Base-by-base conservation (phyloP, 2,113 vertebrate species). In the Conger conger region DNA sequence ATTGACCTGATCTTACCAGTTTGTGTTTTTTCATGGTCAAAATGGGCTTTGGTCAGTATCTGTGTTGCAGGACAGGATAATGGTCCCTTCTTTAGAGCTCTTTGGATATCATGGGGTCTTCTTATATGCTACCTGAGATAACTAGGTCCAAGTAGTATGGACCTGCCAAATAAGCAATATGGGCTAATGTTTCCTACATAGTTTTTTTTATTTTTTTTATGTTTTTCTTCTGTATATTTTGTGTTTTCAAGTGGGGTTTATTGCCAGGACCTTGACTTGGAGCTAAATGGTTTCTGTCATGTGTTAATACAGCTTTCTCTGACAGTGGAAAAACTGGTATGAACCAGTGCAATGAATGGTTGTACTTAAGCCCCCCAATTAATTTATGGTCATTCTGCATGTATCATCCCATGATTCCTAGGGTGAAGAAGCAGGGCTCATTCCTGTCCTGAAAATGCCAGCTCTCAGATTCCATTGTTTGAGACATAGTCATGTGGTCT, bases 31-130 rank as follows among this genome's bases (percentile, higher is more conserved):
- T 87, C 80, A 88, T 68, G 89, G 86, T 92, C 89, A 84, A 88
- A 35, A n/a, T 63, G 87, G 88, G 90, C 89, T 88, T 89, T 86
- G 87, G 83, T 84, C 85, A 42, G 88, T 90, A 89, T 91, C 90
- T 78, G 87, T 94, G 93, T 93, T 92, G 91, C 93, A 84, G 91
- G 94, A 92, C 94, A 92, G 91, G 90, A 93, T 88, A 35, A 86
- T 79, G 91, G 89, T 91, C 90, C 91, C 86, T 33, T 84, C 84
- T 81, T 76, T 83, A 60, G 84, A 80, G 83, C 76, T 86, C 82
- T 37, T 83, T 80, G 30, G 84, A 83, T 80, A 83, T 85, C 79
- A 80, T 36, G 68, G 42, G 35, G 77, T 80, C 77, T 16, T 84
- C 57, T 80, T 42, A n/a, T 79, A 50, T 40, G 23, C 77, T 79